A percentile compares a stretch with the other conserved stretches of the same genome.
Conservation (phyloP, 2,797 vertebrate genomes). For the Anableps anableps region DNA sequence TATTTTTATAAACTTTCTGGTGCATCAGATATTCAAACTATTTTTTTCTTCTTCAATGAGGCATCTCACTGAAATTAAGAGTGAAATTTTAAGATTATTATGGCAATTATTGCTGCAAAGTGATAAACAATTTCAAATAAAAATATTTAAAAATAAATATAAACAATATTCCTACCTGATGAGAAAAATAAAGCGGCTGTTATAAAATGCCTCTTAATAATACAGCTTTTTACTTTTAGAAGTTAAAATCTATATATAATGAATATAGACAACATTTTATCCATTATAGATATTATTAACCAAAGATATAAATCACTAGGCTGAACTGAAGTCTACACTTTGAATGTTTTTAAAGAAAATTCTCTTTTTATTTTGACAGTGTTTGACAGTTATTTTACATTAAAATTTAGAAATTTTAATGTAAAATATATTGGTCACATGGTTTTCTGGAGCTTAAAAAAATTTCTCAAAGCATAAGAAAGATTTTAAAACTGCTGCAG, state of each 20-base stretch:
- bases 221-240: background rate
- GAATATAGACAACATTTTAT: background rate
- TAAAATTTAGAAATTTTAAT: background rate
- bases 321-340: background rate
- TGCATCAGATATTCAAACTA: slow-evolving; percentile 32
- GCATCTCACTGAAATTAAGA: slow-evolving; percentile 50
- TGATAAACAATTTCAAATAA: slow-evolving; percentile 6
- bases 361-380: background rate
- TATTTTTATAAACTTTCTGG: slow-evolving; percentile 25
- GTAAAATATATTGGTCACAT: background rate
- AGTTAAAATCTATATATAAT: background rate
- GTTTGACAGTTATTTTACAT: no score
- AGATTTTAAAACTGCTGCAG: background rate
- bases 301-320: background rate
- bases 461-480: background rate
- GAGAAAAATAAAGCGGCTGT: background rate
- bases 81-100: slow-evolving; percentile 33
- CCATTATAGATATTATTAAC: background rate
- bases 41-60: slow-evolving; percentile 42
- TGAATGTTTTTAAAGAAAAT: background rate
- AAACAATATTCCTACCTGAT: background rate
- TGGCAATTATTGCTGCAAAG: slow-evolving; percentile 22
- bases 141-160: slow-evolving; percentile 19
- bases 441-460: background rate
- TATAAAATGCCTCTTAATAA: background rate